Evolutionary conservation across 2,888 invertebrate species (phyloP), one percentile per base, ranked within the genome.

Genomic region (Eutolmus rufibarbis): DNA sequence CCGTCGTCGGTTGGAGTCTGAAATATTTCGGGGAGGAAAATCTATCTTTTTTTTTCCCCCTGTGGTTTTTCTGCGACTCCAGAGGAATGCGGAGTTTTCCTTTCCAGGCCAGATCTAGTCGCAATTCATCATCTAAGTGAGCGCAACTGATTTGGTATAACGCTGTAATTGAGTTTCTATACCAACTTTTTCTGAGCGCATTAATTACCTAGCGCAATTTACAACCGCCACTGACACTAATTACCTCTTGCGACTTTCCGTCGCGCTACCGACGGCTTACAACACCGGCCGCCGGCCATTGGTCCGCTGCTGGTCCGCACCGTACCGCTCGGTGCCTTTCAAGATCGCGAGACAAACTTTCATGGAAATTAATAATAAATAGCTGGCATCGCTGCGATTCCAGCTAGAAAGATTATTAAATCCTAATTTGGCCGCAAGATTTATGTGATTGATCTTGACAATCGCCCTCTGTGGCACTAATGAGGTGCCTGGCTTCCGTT

Each of bases 21-120:
- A 14, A 78, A 78, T 76, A 76, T 76, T 76, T 76, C 78, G 78
- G 46, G 78, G 46, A 46, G 78, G 78, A 46, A 78, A 78, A 78
- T 78, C 37, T 12, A 40, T 43, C 46, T 43, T 40, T 37, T 78
- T 43, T 43, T 34, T 2, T 12, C 40, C 12, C 28, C 37, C 7
- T n/a, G n/a, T 37, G 1, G n/a, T 76, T 76, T 76, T 76, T 37
- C 37, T 76, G 8, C 37, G 16, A 31, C 40, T 78, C 43, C 23
- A n/a, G 7, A 28, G 23, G 78, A 78, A 78, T 78, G 78, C 23
- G 46, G 78, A 78, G 46, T 46, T 78, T 78, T 78, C 78, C 78
- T 78, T 78, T 78, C 40, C 46, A n/a, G 78, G 28, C 19, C 43
- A 78, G 40, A 43, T 78, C 78, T 78, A 19, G 78, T 78, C 43